These are phyloP conservation scores for Plectropomus leopardus DNA, from an alignment of 2,113 vertebrate species.

Conservation along the genomic window DNA sequence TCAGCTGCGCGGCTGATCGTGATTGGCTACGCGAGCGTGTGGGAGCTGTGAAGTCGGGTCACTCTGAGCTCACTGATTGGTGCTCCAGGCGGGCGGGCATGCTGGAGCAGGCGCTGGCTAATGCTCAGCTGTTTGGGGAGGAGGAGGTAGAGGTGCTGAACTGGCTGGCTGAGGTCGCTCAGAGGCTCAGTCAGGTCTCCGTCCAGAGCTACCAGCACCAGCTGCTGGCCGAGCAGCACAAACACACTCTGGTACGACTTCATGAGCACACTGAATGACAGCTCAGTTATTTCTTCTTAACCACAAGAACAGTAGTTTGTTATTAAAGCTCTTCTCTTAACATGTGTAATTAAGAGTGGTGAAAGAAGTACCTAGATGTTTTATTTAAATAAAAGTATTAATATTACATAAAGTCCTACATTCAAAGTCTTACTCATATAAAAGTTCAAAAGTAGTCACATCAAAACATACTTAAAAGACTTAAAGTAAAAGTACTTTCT, in stretches of 20 bases:
- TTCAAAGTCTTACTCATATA: no score
- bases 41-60: constrained; percentile 87
- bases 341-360: background rate
- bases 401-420: no score
- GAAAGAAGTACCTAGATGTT: no score
- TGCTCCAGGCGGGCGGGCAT: constrained; percentile 89
- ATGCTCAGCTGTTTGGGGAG: constrained; percentile 97
- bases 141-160: constrained; percentile 99
- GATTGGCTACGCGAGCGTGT: constrained; percentile 90
- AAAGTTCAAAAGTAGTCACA: no score
- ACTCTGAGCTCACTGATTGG: constrained; percentile 89
- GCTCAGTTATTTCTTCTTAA: background rate
- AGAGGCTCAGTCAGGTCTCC: constrained; percentile 92
- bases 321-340: background rate
- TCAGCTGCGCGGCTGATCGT: constrained; percentile 89
- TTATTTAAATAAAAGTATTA: no score
- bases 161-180: constrained; percentile 98
- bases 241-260: constrained; percentile 91
- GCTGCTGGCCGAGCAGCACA: constrained; percentile 93
- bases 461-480: no score
- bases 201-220: constrained; percentile 93
- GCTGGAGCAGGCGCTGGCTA: constrained; percentile 94
- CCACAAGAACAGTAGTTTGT: background rate
- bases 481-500: no score
- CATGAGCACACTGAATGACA: background rate